Percentiles rank a stretch among this genome's conserved stretches.
Conservation (phyloP, 2,797 vertebrate species). For the Craterocephalus amniculus region DNA sequence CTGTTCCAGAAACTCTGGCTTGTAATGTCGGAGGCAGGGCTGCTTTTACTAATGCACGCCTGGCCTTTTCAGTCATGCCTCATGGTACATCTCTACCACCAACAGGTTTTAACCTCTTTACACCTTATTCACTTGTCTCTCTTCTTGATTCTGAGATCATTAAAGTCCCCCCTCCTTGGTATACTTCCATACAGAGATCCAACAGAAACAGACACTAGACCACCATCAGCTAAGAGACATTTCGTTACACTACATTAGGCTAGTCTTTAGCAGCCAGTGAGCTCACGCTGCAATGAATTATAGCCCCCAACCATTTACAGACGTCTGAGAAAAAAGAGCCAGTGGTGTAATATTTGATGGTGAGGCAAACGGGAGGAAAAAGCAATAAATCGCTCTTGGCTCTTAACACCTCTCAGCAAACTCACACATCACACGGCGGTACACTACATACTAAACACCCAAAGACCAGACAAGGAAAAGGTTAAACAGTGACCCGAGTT, state of each 20-base stretch:
- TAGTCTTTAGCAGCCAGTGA: constrained; percentile 51
- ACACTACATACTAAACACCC: constrained; percentile 8
- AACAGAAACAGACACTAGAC: constrained; percentile 43
- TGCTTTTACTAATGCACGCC: constrained; percentile 24
- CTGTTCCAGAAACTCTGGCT: constrained; percentile 29
- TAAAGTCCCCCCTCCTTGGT: constrained; percentile 26
- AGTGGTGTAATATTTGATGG: constrained; percentile 50
- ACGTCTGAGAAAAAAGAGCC: constrained; percentile 32
- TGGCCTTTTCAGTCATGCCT: constrained; percentile 33
- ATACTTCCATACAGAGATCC: constrained; percentile 27
- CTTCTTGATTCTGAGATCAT: constrained; percentile 50
- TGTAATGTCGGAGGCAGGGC: constrained; percentile 2
- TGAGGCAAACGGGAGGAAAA: constrained; percentile 38
- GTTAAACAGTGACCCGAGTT: constrained; percentile 2
- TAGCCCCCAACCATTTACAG: constrained; percentile 50
- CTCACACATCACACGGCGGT: constrained; percentile 32
- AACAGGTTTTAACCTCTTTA: constrained; percentile 46
- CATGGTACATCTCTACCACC: constrained; percentile 33
- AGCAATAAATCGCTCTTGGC: constrained; percentile 45
- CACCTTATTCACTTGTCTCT: constrained; percentile 41
- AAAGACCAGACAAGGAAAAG: neutral
- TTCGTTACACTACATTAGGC: constrained; percentile 67
- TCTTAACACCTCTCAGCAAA: constrained; percentile 42
- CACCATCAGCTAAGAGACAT: constrained; percentile 49
- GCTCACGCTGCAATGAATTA: constrained; percentile 42